Evolutionary conservation across 1,140 invertebrate species (phyloP), one percentile per base, ranked within the genome.

Genomic region (Heliconius congener): DNA sequence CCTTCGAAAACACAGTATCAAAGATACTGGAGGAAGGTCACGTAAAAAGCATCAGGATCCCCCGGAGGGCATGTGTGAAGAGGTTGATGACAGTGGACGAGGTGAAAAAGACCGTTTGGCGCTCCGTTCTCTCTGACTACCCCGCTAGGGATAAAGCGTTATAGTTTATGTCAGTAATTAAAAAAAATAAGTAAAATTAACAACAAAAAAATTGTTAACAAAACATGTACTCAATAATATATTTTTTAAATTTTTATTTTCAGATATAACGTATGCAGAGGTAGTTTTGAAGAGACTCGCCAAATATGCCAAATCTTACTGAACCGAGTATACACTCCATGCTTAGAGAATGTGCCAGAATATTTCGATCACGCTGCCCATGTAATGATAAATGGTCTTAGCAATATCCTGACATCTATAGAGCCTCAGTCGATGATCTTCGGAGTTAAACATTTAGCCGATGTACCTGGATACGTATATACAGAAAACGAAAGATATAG

Each of bases 241-340:
- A 23, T 23, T 23, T 23, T 50, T 50, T 50, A n/a, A 9, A 1
- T 13, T 27, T 27, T 66, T 16, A 8, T 23, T 79, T 81, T 23
- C 85, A 95, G 95, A 79, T 96, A 95, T 84, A 96, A 96, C 83
- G 86, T 96, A 30, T 95, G 93, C 79, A 82, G 87, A 39, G 87
- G 87, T 0, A 90, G 85, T 18, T 57, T 88, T 0, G 86, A 89
- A 60, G 93, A 95, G 78, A 93, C 94, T 0, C 85, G 83, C n/a
- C 72, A 90, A 82, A 84, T 93, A 1, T 94, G 91, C 71, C 78
- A 85, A 50, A 74, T 82, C 6, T 74, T 95, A 11, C 72, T 87
- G 8, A 85, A 88, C 0, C 79, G 90, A 66, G 87, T 92, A 0
- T 94, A 85, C 82, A 84, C 80, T 1, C 92, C 92, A 1, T 84